A percentile compares a stretch with the other conserved stretches of the same genome.
Evolutionary conservation across 2,888 invertebrate genomes (phyloP).

Genomic region (Pecten maximus): DNA sequence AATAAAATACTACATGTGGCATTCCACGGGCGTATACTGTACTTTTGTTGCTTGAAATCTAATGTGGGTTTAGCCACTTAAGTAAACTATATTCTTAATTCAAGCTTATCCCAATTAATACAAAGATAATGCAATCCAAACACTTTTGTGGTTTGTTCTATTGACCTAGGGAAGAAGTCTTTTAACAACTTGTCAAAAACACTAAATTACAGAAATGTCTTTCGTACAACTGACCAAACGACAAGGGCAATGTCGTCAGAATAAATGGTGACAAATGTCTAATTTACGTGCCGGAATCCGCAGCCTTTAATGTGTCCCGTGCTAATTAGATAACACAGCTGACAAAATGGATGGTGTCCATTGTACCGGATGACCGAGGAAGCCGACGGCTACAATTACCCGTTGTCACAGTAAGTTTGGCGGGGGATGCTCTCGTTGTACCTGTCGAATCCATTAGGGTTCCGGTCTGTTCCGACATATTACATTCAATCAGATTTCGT

Average conservation of each 20-base stretch:
- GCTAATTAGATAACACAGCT: background rate
- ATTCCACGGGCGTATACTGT: too few species aligned
- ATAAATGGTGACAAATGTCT: background rate
- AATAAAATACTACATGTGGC: too few species aligned
- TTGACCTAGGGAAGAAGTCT: too few species aligned
- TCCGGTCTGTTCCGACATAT: background rate
- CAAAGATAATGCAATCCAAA: too few species aligned
- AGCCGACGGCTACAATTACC: background rate
- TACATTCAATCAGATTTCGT: constrained; percentile 14
- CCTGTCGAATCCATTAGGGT: background rate
- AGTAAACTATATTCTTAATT: too few species aligned
- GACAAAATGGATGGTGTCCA: background rate
- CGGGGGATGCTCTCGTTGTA: background rate
- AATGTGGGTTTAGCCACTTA: too few species aligned
- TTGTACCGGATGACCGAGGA: background rate
- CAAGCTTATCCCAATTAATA: too few species aligned
- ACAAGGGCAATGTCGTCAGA: background rate
- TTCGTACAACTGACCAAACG: background rate
- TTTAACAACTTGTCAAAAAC: too few species aligned
- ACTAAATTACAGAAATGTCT: background rate
- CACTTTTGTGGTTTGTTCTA: too few species aligned
- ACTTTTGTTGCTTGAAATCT: too few species aligned
- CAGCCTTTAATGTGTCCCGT: background rate
- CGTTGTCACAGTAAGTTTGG: background rate
- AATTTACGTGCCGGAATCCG: constrained; percentile 5